Evolutionary conservation across 2,888 invertebrate genomes (phyloP).

Genomic region (Odontomyia ornata): DNA sequence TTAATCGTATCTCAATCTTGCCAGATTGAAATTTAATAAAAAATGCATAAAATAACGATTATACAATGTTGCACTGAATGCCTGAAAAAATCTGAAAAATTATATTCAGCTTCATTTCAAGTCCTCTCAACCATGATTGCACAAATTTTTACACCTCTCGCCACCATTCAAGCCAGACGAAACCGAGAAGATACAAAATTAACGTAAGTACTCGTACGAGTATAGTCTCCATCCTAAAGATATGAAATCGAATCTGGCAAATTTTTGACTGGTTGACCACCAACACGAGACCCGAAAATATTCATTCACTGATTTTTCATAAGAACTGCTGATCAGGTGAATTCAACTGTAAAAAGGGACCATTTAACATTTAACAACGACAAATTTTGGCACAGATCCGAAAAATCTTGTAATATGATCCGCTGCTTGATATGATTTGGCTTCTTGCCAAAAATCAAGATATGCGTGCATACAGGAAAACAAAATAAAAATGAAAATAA

Average conservation of each 20-base stretch:
- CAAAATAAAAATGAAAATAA: not conserved
- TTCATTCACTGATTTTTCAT: conserved; percentile 17
- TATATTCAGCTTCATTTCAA: not conserved
- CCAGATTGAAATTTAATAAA: too few species aligned
- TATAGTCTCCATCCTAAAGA: not conserved
- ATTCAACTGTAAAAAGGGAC: conserved; percentile 34
- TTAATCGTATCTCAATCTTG: too few species aligned
- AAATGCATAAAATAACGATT: too few species aligned
- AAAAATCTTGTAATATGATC: conserved; percentile 30
- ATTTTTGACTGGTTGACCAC: conserved; percentile 27
- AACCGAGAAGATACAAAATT: too few species aligned
- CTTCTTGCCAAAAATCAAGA: not conserved
- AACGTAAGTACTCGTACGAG: not conserved
- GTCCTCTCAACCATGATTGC: not conserved
- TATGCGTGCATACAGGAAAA: not conserved
- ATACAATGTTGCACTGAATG: not conserved
- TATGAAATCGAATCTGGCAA: not conserved
- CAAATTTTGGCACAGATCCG: conserved; percentile 14
- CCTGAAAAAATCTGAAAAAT: not conserved
- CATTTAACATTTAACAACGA: conserved; percentile 7
- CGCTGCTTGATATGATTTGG: conserved; percentile 23
- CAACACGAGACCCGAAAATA: conserved; percentile 5
- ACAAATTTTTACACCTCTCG: not conserved
- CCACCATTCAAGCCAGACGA: not conserved
- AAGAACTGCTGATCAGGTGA: conserved; percentile 23